Conservation (phyloP, 2,888 invertebrate species). For the Dexiosoma caninum region DNA sequence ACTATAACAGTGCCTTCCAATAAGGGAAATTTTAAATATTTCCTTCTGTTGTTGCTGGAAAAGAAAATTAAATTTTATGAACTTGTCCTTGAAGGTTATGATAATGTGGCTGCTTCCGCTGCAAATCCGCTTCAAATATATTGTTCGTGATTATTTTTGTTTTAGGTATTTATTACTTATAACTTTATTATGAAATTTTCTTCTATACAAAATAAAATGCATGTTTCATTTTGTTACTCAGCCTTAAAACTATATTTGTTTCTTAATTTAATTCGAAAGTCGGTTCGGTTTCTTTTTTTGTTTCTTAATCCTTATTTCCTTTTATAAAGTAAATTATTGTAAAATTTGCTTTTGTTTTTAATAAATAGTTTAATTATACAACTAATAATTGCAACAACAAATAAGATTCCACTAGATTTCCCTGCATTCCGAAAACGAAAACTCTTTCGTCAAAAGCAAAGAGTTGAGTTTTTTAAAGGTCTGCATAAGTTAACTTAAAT, state of each 20-base stretch:
- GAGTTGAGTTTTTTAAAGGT: not conserved
- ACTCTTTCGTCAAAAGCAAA: not conserved
- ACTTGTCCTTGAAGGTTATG: slow-evolving; percentile 68
- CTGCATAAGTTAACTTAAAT: slow-evolving; percentile 40
- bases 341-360: slow-evolving; percentile 26
- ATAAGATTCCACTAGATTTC: slow-evolving; percentile 61
- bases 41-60: slow-evolving; percentile 65
- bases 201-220: slow-evolving; percentile 3
- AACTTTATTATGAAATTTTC: not conserved
- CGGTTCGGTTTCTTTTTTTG: not conserved
- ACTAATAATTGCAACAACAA: slow-evolving; percentile 60
- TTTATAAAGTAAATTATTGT: not conserved
- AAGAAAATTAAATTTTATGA: slow-evolving; percentile 70
- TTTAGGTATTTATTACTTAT: not conserved
- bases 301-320: not conserved
- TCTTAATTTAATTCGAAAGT: slow-evolving; percentile 41
- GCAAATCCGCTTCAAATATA: slow-evolving; percentile 42
- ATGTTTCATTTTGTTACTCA: slow-evolving; percentile 4
- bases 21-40: slow-evolving; percentile 63
- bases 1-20: slow-evolving; percentile 61
- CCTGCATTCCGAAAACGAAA: not conserved
- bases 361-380: slow-evolving; percentile 56
- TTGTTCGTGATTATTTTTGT: slow-evolving; percentile 17
- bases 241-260: slow-evolving; percentile 37
- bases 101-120: not conserved